Percentiles rank a stretch among this genome's conserved stretches.
Conservation (phyloP, 2,113 vertebrate genomes). For the Siniperca chuatsi region DNA sequence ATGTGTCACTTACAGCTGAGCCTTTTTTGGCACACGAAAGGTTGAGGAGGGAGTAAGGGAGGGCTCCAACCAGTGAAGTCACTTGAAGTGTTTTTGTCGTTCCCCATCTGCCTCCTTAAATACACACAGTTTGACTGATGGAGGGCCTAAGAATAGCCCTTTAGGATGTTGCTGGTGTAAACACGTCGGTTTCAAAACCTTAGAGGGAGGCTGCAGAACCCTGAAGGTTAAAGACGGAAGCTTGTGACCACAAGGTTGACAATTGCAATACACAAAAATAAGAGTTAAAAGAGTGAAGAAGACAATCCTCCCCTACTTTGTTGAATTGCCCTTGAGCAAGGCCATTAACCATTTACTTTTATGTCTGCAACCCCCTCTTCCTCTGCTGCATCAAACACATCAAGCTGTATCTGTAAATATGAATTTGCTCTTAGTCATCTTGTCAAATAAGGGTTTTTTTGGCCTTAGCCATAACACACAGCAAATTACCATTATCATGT, state of each 20-base stretch:
- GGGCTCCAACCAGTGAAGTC: conserved; percentile 29
- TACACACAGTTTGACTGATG: conserved; percentile 34
- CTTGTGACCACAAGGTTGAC: conserved; percentile 16
- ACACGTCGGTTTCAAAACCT: conserved; percentile 28
- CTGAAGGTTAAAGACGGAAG: conserved; percentile 38
- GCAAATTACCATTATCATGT: conserved; percentile 72
- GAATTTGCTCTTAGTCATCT: conserved; percentile 69
- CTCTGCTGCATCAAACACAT: conserved; percentile 26
- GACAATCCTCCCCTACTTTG: not conserved
- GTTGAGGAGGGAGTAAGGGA: not conserved
- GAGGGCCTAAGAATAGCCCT: conserved; percentile 51
- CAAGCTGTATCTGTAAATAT: conserved; percentile 50
- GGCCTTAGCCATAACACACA: conserved; percentile 70
- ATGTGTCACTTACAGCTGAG: conserved; percentile 65
- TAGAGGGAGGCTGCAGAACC: conserved; percentile 1
- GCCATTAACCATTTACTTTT: conserved; percentile 12
- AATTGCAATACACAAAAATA: conserved; percentile 20
- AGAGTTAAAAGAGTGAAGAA: conserved; percentile 18
- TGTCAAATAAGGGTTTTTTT: conserved; percentile 61
- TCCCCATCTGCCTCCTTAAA: conserved; percentile 11
- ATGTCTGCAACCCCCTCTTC: conserved; percentile 2
- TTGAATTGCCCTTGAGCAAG: conserved; percentile 4
- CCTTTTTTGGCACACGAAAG: conserved; percentile 44
- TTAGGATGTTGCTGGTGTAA: conserved; percentile 59
- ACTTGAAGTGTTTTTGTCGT: conserved; percentile 49